Base-by-base conservation (phyloP, 2,888 invertebrate genomes). In the Mythimna pallens region DNA sequence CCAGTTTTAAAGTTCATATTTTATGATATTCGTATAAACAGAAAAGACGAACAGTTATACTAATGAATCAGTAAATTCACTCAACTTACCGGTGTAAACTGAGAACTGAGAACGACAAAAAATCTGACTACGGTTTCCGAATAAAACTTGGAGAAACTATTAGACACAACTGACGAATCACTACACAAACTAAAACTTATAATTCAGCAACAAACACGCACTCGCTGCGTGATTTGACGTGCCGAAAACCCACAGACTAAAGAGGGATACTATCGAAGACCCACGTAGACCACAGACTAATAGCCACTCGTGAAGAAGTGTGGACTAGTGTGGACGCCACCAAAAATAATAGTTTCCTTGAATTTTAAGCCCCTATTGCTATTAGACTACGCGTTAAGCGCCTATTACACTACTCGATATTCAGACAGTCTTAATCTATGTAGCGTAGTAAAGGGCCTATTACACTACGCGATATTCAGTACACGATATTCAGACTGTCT, bases 151-250 rank as follows among this genome's bases (percentile, higher is more conserved):
- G 34, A 62, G 50, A 73, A 69, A 78, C 70, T 74, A 62, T 36
- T 43, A 25, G 20, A 22, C 36, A 57, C 64, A 63, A 73, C 54
- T 17, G 34, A 67, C n/a, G 52, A 63, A 70, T 52, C 80, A 82
- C 81, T 71, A 57, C 63, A 82, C 67, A 65, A 73, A 75, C 59
- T 59, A 63, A 62, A 58, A 65, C 40, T 47, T 74, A 69, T 55
- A 64, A 40, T 50, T 65, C 30, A 76, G 70, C 55, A 59, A 68
- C 65, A 76, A 72, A 78, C 86, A 86, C 85, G 81, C 84, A 81
- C 66, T 36, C 50, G 12, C 43, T 65, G 77, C 86, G 86, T 86
- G 86, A 81, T 75, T 74, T 43, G 14, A 43, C 14, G 14, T 14
- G 43, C 14, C 43, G n/a, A n/a, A n/a, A n/a, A n/a, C n/a, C n/a